Conservation (phyloP, 1,140 invertebrate species). For the Thaumatotibia leucotreta region DNA sequence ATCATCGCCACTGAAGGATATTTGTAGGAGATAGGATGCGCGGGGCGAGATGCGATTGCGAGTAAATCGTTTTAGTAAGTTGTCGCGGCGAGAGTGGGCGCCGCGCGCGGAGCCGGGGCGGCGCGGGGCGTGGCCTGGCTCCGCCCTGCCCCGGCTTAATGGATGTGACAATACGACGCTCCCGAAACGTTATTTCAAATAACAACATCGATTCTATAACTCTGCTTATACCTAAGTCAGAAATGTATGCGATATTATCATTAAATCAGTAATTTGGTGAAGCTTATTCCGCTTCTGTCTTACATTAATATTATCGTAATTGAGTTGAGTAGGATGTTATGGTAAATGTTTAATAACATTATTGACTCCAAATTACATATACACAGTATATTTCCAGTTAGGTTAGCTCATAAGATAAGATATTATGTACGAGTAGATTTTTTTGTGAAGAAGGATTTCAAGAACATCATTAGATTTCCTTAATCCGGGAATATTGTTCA, state of each 20-base stretch:
- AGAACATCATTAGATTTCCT: too few species aligned
- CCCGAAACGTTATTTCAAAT: slow-evolving; percentile 52
- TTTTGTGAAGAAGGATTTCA: too few species aligned
- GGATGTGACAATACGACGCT: slow-evolving; percentile 70
- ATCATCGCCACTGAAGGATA: slow-evolving; percentile 12
- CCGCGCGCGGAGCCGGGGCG: slow-evolving; percentile 28
- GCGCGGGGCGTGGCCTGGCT: slow-evolving; percentile 38
- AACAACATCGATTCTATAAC: slow-evolving; percentile 60
- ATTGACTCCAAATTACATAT: too few species aligned
- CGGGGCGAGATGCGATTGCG: slow-evolving; percentile 57
- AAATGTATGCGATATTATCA: slow-evolving; percentile 17
- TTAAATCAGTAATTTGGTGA: not conserved
- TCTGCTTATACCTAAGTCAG: slow-evolving; percentile 43
- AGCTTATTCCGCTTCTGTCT: not conserved
- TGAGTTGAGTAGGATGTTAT: not conserved
- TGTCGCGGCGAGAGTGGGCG: slow-evolving; percentile 23
- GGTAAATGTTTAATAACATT: not conserved
- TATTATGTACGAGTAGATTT: too few species aligned
- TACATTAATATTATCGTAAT: not conserved
- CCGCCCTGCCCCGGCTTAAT: slow-evolving; percentile 60
- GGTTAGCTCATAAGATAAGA: not conserved
- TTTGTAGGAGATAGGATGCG: slow-evolving; percentile 46
- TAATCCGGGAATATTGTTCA: too few species aligned
- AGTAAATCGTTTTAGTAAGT: slow-evolving; percentile 66
- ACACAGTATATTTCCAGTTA: too few species aligned